These are phyloP conservation scores for Mycetomoellerius zeteki DNA, from an alignment of 1,140 invertebrate species.

Conservation along the genomic window DNA sequence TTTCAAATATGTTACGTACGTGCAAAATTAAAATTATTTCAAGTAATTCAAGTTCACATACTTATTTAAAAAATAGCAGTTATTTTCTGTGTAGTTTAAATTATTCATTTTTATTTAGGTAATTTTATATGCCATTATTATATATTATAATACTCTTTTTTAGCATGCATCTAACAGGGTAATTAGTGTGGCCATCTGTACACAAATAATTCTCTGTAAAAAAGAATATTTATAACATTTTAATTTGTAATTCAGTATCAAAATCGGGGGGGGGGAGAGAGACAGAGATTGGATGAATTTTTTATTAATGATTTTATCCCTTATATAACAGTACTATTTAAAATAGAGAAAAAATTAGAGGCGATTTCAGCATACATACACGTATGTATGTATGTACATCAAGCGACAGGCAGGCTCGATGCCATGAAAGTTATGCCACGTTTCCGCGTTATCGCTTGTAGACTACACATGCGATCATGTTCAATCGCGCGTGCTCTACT, in stretches of 20 bases:
- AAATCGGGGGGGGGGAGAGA: background rate
- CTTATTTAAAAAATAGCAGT: background rate
- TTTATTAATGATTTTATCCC: background rate
- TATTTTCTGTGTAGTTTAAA: background rate
- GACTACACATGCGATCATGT: background rate
- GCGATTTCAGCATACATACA: background rate
- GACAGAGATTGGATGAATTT: background rate
- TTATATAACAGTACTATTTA: background rate
- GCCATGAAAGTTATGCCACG: background rate
- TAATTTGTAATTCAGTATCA: background rate
- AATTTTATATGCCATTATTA: background rate
- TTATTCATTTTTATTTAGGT: background rate
- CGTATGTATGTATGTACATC: too few relatives aligned
- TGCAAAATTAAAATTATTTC: background rate
- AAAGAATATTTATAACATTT: background rate
- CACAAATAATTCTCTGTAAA: too few relatives aligned
- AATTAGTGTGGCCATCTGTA: background rate
- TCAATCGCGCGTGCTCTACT: constrained; percentile 1
- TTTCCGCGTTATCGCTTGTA: background rate
- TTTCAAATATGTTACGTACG: background rate
- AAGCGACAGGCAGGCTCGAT: background rate
- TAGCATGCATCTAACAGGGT: background rate
- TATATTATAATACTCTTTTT: background rate
- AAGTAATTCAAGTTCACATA: background rate
- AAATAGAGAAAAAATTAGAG: constrained; percentile 19